Evolutionary conservation across 2,888 invertebrate genomes (phyloP).

Genomic region (Aphelenchoides bicaudatus): DNA sequence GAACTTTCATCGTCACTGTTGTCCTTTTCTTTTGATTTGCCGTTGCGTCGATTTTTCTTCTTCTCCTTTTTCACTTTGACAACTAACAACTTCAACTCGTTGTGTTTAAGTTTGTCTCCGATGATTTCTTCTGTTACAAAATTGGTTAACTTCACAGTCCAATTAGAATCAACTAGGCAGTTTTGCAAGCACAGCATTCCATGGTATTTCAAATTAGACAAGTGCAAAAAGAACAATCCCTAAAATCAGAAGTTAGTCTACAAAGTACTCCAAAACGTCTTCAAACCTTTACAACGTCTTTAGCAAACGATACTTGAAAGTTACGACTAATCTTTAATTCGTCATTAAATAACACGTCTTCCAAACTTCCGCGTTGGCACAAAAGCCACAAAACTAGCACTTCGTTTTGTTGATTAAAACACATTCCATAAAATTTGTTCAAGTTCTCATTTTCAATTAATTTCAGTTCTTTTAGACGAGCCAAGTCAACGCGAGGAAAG

Average conservation of each 20-base stretch:
- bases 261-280: not conserved
- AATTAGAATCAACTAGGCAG: conserved; percentile 58
- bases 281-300: conserved; percentile 51
- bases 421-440: conserved; percentile 57
- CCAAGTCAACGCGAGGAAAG: conserved; percentile 45
- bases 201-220: conserved; percentile 48
- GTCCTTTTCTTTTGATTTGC: conserved; percentile 20
- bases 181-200: conserved; percentile 58
- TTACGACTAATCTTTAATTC: conserved; percentile 52
- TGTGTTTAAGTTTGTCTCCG: conserved; percentile 50
- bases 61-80: not conserved
- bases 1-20: conserved; percentile 1
- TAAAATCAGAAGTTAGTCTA: conserved; percentile 13
- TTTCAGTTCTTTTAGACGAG: conserved; percentile 50
- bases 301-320: conserved; percentile 55
- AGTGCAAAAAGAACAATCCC: conserved; percentile 53
- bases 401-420: conserved; percentile 57
- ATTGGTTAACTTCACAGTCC: conserved; percentile 59
- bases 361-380: conserved; percentile 48
- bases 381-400: conserved; percentile 53
- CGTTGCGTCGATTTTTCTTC: conserved; percentile 17
- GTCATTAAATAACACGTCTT: conserved; percentile 56
- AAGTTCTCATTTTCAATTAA: conserved; percentile 53
- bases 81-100: conserved; percentile 34
- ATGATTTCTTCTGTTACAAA: conserved; percentile 55